These are phyloP conservation scores for Pegoplata infirma DNA, from an alignment of 2,888 invertebrate genomes.

Conservation along the genomic window DNA sequence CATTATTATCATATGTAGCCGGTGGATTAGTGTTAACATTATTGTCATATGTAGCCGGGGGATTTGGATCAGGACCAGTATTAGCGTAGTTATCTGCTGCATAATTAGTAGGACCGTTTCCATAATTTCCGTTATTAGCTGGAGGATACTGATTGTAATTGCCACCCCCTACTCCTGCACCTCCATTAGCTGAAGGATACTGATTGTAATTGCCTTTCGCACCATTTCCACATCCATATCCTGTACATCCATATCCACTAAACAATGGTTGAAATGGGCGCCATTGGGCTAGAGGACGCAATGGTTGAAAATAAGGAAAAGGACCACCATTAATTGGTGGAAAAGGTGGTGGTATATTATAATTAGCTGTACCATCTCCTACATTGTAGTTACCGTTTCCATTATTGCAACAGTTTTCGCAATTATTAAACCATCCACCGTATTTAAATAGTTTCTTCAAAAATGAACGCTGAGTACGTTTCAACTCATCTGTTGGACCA, in stretches of 20 bases:
- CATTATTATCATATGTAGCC: background rate
- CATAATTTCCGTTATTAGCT: constrained; percentile 16
- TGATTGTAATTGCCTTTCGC: too few species aligned
- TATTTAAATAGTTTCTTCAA: constrained; percentile 54
- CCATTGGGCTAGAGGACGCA: constrained; percentile 5
- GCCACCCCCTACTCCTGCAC: too few species aligned
- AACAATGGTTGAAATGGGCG: constrained; percentile 38
- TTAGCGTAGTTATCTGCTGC: constrained; percentile 4
- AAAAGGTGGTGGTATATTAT: background rate
- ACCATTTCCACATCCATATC: constrained; percentile 6
- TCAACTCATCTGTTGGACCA: constrained; percentile 51
- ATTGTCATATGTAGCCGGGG: background rate
- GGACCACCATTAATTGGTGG: background rate
- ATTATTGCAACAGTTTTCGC: constrained; percentile 29
- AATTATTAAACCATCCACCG: constrained; percentile 26
- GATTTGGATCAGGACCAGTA: background rate
- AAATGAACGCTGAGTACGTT: constrained; percentile 56
- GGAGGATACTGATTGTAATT: background rate
- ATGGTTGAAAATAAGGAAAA: constrained; percentile 29
- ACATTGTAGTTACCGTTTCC: constrained; percentile 29
- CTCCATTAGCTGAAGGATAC: background rate
- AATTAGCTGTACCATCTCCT: constrained; percentile 9
- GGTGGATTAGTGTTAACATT: background rate
- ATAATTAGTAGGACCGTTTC: constrained; percentile 15
- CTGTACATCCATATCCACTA: background rate